phyloP scores from a whole-genome alignment of 2,797 vertebrate species.

The Aeoliscus strigatus region DNA sequence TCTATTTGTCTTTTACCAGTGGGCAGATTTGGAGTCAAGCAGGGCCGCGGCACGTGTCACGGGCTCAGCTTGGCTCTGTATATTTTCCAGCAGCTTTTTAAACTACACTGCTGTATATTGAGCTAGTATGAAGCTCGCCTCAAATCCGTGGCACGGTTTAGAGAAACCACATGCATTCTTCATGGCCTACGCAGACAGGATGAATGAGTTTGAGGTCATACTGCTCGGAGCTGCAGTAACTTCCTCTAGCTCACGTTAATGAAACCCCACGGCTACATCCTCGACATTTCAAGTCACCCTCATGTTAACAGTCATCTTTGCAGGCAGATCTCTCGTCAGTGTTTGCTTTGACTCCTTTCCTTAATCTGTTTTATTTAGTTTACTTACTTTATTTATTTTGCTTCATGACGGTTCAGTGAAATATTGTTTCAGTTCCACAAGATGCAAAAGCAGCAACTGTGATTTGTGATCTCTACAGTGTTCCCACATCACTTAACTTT shows the following conservation, averaged over 20 bases:
- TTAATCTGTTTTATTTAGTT: too few species aligned
- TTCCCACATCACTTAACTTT: too few species aligned
- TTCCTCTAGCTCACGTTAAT: not conserved
- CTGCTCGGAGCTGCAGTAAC: not conserved
- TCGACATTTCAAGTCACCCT: not conserved
- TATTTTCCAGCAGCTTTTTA: not conserved
- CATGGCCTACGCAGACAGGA: conserved; percentile 1
- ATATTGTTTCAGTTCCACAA: too few species aligned
- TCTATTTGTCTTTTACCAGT: not conserved
- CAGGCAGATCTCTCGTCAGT: too few species aligned
- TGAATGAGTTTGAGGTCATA: conserved; percentile 2
- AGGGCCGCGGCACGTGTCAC: not conserved
- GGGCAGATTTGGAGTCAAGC: conserved; percentile 3
- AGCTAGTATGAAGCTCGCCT: not conserved
- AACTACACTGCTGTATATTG: not conserved
- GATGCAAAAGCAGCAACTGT: too few species aligned
- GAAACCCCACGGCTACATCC: not conserved
- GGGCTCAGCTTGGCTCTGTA: conserved; percentile 8
- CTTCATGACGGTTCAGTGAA: too few species aligned
- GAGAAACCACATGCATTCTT: conserved; percentile 13
- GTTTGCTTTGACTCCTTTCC: too few species aligned
- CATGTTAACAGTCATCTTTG: not conserved
- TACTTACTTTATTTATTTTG: too few species aligned
- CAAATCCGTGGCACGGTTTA: too few species aligned
- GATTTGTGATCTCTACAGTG: too few species aligned